phyloP scores from a whole-genome alignment of 2,797 vertebrate species.

The Chelon labrosus region DNA sequence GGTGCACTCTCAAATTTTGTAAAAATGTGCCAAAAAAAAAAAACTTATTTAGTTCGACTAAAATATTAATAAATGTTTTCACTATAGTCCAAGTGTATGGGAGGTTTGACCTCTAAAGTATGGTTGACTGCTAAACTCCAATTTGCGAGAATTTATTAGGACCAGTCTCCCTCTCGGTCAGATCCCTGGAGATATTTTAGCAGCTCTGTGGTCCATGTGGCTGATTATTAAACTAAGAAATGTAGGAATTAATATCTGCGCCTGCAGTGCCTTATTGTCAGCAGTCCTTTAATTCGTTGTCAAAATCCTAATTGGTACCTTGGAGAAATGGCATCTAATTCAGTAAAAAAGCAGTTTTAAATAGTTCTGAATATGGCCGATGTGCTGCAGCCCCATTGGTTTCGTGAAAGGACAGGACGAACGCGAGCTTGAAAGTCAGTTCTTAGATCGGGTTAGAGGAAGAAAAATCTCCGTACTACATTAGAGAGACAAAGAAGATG shows the following conservation, averaged over 20 bases:
- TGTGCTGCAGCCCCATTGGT: slow-evolving; percentile 47
- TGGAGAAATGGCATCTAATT: slow-evolving; percentile 71
- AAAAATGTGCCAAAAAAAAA: slow-evolving; percentile 27
- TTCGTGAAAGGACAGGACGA: slow-evolving; percentile 43
- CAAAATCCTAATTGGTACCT: slow-evolving; percentile 77
- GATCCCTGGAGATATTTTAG: slow-evolving; percentile 55
- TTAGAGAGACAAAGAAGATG: slow-evolving; percentile 47
- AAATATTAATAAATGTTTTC: slow-evolving; percentile 36
- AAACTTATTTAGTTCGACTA: slow-evolving; percentile 11
- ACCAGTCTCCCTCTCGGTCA: slow-evolving; percentile 26
- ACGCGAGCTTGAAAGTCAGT: slow-evolving; percentile 52
- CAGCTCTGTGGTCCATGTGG: slow-evolving; percentile 44
- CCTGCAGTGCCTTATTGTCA: slow-evolving; percentile 34
- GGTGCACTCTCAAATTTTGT: slow-evolving; percentile 2
- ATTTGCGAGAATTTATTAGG: slow-evolving; percentile 53
- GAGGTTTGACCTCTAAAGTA: slow-evolving; percentile 44
- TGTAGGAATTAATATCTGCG: slow-evolving; percentile 40
- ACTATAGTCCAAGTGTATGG: slow-evolving; percentile 5
- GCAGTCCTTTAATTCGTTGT: slow-evolving; percentile 50
- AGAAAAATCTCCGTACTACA: slow-evolving; percentile 31
- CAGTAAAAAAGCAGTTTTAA: slow-evolving; percentile 66
- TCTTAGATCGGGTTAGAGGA: slow-evolving; percentile 21
- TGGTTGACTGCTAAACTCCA: slow-evolving; percentile 30
- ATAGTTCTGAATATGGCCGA: slow-evolving; percentile 46
- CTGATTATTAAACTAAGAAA: slow-evolving; percentile 64